Base-by-base conservation (phyloP, 2,888 invertebrate genomes). In the Scaptomyza polygonia region DNA sequence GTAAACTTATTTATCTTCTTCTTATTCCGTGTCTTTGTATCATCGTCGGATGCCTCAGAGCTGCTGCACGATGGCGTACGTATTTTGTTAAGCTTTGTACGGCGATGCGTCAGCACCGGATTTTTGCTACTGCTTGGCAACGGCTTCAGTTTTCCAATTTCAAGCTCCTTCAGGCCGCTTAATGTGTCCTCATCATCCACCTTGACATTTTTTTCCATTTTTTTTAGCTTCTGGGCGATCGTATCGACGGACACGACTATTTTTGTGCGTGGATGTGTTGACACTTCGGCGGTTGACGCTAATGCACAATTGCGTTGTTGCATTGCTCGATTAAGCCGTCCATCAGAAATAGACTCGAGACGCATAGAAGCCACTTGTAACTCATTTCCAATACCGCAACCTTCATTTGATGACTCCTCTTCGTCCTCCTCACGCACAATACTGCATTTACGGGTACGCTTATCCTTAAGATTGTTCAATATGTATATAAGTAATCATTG, bases 371-470 rank as follows among this genome's bases (percentile, higher is more conserved):
- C 91, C 51, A 92, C 90, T 66, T 92, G 92, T 64, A 93, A 93
- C 78, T 93, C 94, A 86, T 94, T 94, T 9, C 94, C 93, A 18
- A 93, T 93, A 14, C 67, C 75, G 29, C 82, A 67, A 7, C 93
- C 92, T 49, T 91, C 89, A 63, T 88, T 89, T 12, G 90, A 93
- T 80, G 96, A 97, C 87, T 98, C 97, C 88, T 97, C 97, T 87
- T 97, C 97, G 82, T 98, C 98, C 90, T 98, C 98, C 89, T 97
- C 97, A 81, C 97, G 96, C 21, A 98, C 97, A 85, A 98, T 97
- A 88, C 97, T 97, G 92, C 97, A 98, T 89, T 97, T 97, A 52
- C 97, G 94, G 25, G 95, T 94, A 52, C 96, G 93, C 93, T 91
- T 91, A 67, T 91, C 91, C 89, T 90, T 90, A 18, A 21, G 12